Base-by-base conservation (phyloP, 2,888 invertebrate genomes). In the Hydropsyche betteni region DNA sequence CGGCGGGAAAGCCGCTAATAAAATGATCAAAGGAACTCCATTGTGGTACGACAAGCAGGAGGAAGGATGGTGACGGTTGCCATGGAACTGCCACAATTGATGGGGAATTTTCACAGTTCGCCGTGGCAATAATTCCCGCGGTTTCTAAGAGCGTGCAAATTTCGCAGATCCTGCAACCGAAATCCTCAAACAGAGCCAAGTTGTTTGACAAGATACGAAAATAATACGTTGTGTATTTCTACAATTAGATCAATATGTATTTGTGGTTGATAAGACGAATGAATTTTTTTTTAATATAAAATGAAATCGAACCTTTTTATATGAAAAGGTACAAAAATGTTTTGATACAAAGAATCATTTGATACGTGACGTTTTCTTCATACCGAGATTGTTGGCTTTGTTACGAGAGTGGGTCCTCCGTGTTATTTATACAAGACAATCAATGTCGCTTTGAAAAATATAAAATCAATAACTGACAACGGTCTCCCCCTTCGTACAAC, bases 1-100 rank as follows among this genome's bases (percentile, higher is more conserved):
- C 53, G 55, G 53, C 34, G 14, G 33, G 71, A 75, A 75, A 75
- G 58, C 53, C 44, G 36, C 72, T 38, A 68, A 72, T 75, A 75
- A 75, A 75, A 72, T 58, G 71, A 72, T 72, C 75, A 72, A 75
- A 75, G 68, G 44, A n/a, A 36, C 53, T 50, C 53, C 53, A 70
- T 70, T 70, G 70, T 70, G 50, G 24, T 5, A 10, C 69, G 69
- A 5, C n/a, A 24, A 24, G 24, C 24, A 51, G 44, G 16, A 16
- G 44, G 16, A 52, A 52, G 51, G 70, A 16, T 34, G 12, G 14
- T n/a, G 16, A 16, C 24, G 58, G 58, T 58, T 58, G 58, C 58
- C 58, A 58, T 58, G 58, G 16, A 24, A 58, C 24, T 58, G 16
- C 58, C 58, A 58, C 58, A 58, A 16, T 24, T 53, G 8, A 50